Conservation (phyloP, 2,113 vertebrate genomes). For the Hepsetus odoe region DNA sequence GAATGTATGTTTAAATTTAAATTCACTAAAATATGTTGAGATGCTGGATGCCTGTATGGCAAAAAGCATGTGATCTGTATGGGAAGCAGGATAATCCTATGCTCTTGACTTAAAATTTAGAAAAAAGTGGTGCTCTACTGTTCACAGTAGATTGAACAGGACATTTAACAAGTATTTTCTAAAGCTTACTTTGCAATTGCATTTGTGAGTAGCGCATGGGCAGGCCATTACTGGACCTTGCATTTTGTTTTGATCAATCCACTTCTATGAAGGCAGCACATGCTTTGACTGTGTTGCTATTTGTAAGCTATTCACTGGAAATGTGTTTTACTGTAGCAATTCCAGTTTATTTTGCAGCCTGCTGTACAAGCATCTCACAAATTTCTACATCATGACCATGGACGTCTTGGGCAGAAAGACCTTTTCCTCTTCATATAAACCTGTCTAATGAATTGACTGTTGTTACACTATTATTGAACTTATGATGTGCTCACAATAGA, state of each 20-base stretch:
- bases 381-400: neutral
- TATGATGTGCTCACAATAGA: neutral
- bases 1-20: no score
- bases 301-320: conserved; percentile 4
- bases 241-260: neutral
- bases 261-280: conserved; percentile 18
- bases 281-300: conserved; percentile 28
- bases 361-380: neutral
- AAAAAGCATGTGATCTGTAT: no score
- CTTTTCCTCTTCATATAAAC: neutral
- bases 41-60: no score
- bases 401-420: conserved; percentile 3
- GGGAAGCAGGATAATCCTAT: no score
- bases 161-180: no score
- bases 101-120: no score
- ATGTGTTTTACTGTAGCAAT: conserved; percentile 27
- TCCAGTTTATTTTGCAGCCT: neutral
- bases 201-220: no score
- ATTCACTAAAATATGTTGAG: no score
- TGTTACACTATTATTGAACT: conserved; percentile 1
- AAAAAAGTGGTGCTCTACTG: no score
- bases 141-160: no score
- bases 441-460: neutral
- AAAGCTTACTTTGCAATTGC: no score
- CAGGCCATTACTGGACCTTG: no score